phyloP scores from a whole-genome alignment of 1,140 invertebrate genomes.

The Latrodectus geometricus region DNA sequence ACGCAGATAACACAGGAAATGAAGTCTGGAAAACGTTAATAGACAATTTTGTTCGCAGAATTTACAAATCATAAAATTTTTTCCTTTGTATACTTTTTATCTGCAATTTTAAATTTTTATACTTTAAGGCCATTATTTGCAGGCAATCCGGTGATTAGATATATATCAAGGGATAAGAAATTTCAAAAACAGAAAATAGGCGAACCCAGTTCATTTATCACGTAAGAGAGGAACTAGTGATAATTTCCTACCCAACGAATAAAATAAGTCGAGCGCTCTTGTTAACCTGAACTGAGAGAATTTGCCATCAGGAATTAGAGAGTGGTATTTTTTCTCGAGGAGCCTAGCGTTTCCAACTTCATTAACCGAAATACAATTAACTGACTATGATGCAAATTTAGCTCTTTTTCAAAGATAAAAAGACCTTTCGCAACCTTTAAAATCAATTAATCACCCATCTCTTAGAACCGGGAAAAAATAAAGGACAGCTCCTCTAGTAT shows the following conservation, averaged over 20 bases:
- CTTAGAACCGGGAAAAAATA: conserved; percentile 32
- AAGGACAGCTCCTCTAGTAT: conserved; percentile 40
- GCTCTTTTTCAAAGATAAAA: conserved; percentile 34
- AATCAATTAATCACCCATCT: conserved; percentile 60
- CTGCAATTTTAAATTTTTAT: too few relatives aligned
- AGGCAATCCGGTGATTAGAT: too few relatives aligned
- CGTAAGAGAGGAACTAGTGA: too few relatives aligned
- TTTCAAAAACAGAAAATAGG: too few relatives aligned
- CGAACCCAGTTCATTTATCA: too few relatives aligned
- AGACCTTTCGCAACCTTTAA: conserved; percentile 60
- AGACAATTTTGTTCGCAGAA: too few relatives aligned
- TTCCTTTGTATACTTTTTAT: too few relatives aligned
- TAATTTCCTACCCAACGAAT: neutral
- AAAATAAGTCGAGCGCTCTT: neutral
- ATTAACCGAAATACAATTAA: conserved; percentile 61
- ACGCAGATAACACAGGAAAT: too few relatives aligned
- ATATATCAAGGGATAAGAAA: too few relatives aligned
- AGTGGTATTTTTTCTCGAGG: neutral
- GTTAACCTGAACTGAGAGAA: neutral
- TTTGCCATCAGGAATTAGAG: neutral
- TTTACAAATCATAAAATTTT: too few relatives aligned
- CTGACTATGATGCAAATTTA: conserved; percentile 56
- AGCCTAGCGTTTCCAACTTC: conserved; percentile 33
- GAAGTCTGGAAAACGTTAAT: too few relatives aligned
- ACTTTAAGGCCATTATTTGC: too few relatives aligned